Evolutionary conservation across 2,797 vertebrate species (phyloP).

Genomic region (Cossypha polioptera): DNA sequence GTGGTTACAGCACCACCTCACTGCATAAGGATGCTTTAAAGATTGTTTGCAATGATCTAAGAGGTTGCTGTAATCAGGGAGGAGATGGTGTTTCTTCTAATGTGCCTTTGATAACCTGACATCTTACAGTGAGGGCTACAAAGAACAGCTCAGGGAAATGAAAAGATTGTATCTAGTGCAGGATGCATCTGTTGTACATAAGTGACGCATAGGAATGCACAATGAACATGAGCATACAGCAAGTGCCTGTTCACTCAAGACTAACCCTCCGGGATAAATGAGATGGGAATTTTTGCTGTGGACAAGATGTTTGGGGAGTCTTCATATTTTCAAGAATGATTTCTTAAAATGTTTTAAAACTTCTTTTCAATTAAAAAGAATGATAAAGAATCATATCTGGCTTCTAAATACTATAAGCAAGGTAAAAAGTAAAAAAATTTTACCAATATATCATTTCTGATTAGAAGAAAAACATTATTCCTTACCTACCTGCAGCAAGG

Average conservation of each 20-base stretch:
- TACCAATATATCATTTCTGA: background rate
- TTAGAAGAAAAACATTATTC: background rate
- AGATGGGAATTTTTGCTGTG: background rate
- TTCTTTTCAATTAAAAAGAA: background rate
- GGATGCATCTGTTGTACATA: background rate
- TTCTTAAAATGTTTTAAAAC: background rate
- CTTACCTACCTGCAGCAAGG: background rate
- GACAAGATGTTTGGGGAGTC: background rate
- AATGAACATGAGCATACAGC: background rate
- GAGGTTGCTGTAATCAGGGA: background rate
- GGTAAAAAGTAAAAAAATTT: background rate
- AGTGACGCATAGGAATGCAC: background rate
- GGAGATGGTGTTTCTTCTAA: background rate
- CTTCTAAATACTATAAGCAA: background rate
- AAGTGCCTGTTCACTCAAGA: background rate
- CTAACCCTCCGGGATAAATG: background rate
- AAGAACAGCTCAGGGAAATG: slow-evolving; percentile 5
- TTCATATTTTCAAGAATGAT: background rate
- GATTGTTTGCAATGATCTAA: background rate
- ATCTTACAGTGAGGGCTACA: background rate
- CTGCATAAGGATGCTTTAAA: background rate
- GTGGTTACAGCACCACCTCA: background rate
- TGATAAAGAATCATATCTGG: background rate
- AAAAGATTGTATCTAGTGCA: slow-evolving; percentile 8
- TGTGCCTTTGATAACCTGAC: slow-evolving; percentile 10